These are phyloP conservation scores for Nasonia longicornis DNA, from an alignment of 1,140 invertebrate species.

Conservation along the genomic window DNA sequence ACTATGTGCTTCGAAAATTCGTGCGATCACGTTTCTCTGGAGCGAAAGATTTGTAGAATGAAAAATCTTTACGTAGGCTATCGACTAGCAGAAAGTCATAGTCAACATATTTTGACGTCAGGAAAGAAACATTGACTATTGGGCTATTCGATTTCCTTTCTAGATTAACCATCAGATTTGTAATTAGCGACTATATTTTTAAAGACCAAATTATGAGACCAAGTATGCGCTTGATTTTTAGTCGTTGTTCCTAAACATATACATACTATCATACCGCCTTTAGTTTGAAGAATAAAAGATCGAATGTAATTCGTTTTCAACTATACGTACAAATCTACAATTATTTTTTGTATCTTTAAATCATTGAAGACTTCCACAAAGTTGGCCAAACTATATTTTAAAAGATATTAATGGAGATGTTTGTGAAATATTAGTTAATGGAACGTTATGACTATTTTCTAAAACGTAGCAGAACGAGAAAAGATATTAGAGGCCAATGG, in stretches of 20 bases:
- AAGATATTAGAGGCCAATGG: neutral
- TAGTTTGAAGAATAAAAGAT: constrained; percentile 7
- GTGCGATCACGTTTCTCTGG: constrained; percentile 28
- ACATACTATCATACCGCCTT: neutral
- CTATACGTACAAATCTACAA: constrained; percentile 26
- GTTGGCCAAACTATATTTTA: constrained; percentile 39
- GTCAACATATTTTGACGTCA: neutral
- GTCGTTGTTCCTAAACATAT: constrained; percentile 4
- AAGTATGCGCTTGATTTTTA: constrained; percentile 25
- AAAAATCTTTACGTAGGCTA: neutral
- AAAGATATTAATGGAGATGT: neutral
- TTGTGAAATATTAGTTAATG: constrained; percentile 5
- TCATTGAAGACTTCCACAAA: constrained; percentile 28
- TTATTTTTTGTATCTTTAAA: constrained; percentile 24
- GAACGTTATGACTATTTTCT: constrained; percentile 22
- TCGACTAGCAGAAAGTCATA: neutral
- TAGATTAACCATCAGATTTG: constrained; percentile 40
- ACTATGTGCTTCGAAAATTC: constrained; percentile 30
- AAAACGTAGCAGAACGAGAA: neutral
- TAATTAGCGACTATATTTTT: constrained; percentile 31
- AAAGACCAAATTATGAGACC: constrained; percentile 38
- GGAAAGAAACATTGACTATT: neutral
- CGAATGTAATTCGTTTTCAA: neutral
- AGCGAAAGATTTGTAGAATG: constrained; percentile 1
- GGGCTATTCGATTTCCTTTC: constrained; percentile 17